Base-by-base conservation (phyloP, 2,797 vertebrate genomes). In the Eulemur coronatus region DNA sequence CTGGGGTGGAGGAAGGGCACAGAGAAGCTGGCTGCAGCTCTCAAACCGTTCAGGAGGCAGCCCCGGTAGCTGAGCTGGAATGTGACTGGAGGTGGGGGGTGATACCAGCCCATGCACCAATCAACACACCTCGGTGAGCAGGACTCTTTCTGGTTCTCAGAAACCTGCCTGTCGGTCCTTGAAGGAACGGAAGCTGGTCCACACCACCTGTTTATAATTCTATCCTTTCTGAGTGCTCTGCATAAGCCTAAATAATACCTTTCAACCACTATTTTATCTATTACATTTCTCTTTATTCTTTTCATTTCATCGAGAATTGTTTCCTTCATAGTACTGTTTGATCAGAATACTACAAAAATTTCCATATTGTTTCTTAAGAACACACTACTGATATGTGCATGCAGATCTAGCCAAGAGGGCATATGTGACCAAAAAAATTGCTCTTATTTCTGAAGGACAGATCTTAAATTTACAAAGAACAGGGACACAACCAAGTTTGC, bases 361-460 rank as follows among this genome's bases (percentile, higher is more conserved):
- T 65, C 55, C 59, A 43, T 24, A 84, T 69, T 81, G 18, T 65
- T 55, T 86, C 70, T 93, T 50, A 97, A 72, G 61, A 38, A 92
- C 6, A 52, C 75, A 33, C 76, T 88, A 20, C 10, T 38, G 15
- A 12, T 48, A 24, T 46, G 43, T 89, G 28, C 8, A 57, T 50
- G 41, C 57, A 75, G n/a, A 87, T 92, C 46, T 91, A 78, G 35
- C 55, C 72, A 67, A 94, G 18, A 82, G 22, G 24, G 55, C 15
- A 57, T 12, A 35, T 6, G 38, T 50, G 20, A 80, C 93, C 93
- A 73, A 81, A 87, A 79, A 75, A 7, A 93, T 1, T 63, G 20
- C 78, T 61, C 67, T 67, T 63, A 91, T 55, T 89, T 86, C 75
- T 87, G 65, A 97, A 93, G 33, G 55, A 59, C 13, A 28, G 28